These are phyloP conservation scores for Brachionus calyciflorus DNA, from an alignment of 1,140 invertebrate species.

Conservation along the genomic window DNA sequence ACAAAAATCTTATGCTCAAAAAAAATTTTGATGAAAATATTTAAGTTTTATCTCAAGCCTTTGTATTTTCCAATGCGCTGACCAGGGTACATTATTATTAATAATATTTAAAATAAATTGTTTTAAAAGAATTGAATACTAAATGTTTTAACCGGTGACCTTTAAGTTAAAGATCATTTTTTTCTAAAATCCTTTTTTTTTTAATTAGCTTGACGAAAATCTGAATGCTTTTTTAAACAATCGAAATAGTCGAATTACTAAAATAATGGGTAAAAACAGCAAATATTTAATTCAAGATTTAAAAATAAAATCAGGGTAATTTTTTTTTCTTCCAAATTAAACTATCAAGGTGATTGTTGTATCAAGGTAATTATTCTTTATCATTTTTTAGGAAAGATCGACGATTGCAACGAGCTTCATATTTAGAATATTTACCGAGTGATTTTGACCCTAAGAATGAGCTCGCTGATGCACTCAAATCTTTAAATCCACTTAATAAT, in stretches of 20 bases:
- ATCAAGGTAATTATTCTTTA: no score
- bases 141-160: no score
- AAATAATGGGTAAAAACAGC: slow-evolving; percentile 13
- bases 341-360: no score
- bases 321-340: neutral
- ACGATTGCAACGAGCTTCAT: slow-evolving; percentile 2
- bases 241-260: neutral
- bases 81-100: no score
- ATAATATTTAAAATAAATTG: no score
- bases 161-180: no score
- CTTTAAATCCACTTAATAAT: neutral
- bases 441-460: slow-evolving; percentile 23
- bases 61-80: no score
- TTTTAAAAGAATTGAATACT: no score
- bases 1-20: no score
- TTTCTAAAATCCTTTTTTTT: neutral
- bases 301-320: neutral
- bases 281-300: slow-evolving; percentile 20
- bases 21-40: no score
- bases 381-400: neutral
- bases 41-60: no score
- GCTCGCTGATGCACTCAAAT: slow-evolving; percentile 7
- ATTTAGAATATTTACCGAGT: slow-evolving; percentile 35
- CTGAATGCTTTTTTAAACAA: neutral
- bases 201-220: slow-evolving; percentile 6